Base-by-base conservation (phyloP, 2,797 vertebrate species). In the Merluccius polli region DNA sequence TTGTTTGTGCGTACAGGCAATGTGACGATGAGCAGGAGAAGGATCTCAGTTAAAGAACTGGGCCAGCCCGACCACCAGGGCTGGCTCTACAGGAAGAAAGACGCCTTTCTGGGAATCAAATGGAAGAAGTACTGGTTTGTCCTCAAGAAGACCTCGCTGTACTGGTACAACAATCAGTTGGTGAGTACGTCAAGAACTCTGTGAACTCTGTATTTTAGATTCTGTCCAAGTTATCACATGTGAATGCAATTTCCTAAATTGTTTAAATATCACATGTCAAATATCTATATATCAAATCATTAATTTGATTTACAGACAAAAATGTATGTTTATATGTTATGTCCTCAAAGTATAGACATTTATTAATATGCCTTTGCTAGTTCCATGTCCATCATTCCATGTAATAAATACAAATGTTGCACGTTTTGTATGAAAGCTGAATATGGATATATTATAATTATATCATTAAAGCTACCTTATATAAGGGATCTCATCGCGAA, bases 81-180 rank as follows among this genome's bases (percentile, higher is more conserved):
- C 77, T 99, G 98, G 98, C 95, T 99, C 27, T 98, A 95, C 86
- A 96, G 96, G 90, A 99, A 99, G 90, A 98, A 97, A 44, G 96
- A 97, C 80, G 94, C 94, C 81, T 98, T 99, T 83, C 93, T 99
- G 80, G 94, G 96, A 59, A 96, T 96, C 82, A 99, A 99, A 92
- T 99, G 98, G 98, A 99, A 96, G 88, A 99, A 98, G 92, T 97
- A 96, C 94, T 99, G 98, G 98, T 98, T 98, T 81, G 95, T 97
- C 74, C 94, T 99, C 79, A 99, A 99, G 93, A 97, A 92, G 81
- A 96, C 96, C 0, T 94, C 95, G 0, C 91, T 99, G 1, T 99
- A 98, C 81, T 99, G 98, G 98, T 99, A 99, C 88, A 90, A 83
- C 88, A 96, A 90, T 85, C 96, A 97, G 68, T 84, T 95, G 94